Conservation (phyloP, 23 tunicate genomes). For the Botrylloides violaceus region DNA sequence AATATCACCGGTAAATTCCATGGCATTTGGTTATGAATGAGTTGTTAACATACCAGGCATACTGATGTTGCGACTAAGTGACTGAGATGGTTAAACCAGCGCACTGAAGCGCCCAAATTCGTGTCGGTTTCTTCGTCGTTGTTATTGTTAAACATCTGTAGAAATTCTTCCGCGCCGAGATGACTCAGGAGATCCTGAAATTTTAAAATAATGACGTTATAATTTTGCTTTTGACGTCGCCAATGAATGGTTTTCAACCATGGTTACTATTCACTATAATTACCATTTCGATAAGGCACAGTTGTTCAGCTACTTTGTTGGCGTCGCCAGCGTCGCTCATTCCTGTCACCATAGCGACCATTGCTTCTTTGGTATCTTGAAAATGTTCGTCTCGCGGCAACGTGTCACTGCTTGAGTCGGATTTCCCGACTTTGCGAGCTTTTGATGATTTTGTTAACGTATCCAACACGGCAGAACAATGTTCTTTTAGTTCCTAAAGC, state of each 20-base stretch:
- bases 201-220: neutral
- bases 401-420: constrained; percentile 24
- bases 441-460: constrained; percentile 42
- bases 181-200: constrained; percentile 71
- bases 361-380: constrained; percentile 50
- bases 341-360: constrained; percentile 33
- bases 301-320: constrained; percentile 72
- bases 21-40: too few species aligned
- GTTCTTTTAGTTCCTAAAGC: constrained; percentile 41
- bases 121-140: constrained; percentile 42
- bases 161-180: constrained; percentile 89
- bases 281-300: constrained; percentile 85
- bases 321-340: constrained; percentile 71
- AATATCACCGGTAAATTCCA: neutral
- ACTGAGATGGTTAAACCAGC: constrained; percentile 88
- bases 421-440: constrained; percentile 62
- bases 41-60: constrained; percentile 49
- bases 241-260: neutral
- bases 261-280: constrained; percentile 1
- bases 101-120: constrained; percentile 83
- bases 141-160: constrained; percentile 67
- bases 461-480: constrained; percentile 62
- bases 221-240: neutral
- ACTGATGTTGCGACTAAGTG: constrained; percentile 70
- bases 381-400: constrained; percentile 27